Percentiles rank a stretch among this genome's conserved stretches.
Evolutionary conservation across 2,797 vertebrate species (phyloP).

Genomic region (Trematomus bernacchii): DNA sequence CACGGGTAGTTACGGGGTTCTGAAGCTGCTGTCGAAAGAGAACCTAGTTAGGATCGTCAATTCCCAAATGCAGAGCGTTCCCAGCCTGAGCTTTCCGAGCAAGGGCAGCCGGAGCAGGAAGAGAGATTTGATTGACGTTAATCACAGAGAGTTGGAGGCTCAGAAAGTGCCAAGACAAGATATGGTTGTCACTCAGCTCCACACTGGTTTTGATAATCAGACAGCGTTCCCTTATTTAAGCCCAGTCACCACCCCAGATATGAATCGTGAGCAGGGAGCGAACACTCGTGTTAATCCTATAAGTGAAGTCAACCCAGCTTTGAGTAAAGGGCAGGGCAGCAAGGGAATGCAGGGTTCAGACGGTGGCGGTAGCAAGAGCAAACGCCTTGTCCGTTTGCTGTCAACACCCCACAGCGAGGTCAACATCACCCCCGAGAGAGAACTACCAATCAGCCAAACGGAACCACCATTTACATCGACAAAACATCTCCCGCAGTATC

Average conservation of each 20-base stretch:
- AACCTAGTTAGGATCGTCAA: conserved; percentile 85
- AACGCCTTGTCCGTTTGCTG: conserved; percentile 67
- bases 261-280: conserved; percentile 59
- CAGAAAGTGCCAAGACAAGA: conserved; percentile 79
- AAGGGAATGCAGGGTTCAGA: conserved; percentile 55
- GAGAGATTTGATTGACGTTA: conserved; percentile 86
- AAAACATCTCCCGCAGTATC: conserved; percentile 67
- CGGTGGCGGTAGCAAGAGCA: conserved; percentile 64
- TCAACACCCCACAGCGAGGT: conserved; percentile 77
- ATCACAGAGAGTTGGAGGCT: conserved; percentile 79
- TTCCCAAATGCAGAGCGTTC: conserved; percentile 83
- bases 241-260: conserved; percentile 68
- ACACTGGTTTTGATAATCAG: conserved; percentile 78
- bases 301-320: conserved; percentile 55
- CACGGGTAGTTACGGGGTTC: conserved; percentile 80
- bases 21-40: conserved; percentile 85
- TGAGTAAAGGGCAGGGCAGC: conserved; percentile 63
- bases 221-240: conserved; percentile 76
- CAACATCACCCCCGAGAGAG: conserved; percentile 66
- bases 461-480: conserved; percentile 70
- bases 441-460: conserved; percentile 64
- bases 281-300: conserved; percentile 64
- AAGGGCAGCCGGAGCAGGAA: conserved; percentile 86
- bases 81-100: conserved; percentile 73
- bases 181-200: conserved; percentile 71